These are phyloP conservation scores for Hemiscyllium ocellatum DNA, from an alignment of 2,113 vertebrate species.

Conservation along the genomic window DNA sequence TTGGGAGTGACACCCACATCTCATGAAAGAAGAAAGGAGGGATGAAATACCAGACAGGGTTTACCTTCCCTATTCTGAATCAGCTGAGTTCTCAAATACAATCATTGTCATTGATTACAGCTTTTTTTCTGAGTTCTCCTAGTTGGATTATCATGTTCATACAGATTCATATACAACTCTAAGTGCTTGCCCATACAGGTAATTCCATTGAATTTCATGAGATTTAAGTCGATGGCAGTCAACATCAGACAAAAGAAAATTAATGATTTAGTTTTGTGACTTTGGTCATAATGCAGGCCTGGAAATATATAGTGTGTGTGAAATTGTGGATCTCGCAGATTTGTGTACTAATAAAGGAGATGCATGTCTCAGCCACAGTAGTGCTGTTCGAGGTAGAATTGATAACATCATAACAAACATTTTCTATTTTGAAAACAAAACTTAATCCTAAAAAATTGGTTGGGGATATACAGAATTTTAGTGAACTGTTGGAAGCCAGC, in stretches of 20 bases:
- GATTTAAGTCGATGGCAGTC: background rate
- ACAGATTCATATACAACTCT: background rate
- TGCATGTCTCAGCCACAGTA: background rate
- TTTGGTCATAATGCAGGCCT: background rate
- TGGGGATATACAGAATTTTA: background rate
- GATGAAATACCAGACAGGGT: background rate
- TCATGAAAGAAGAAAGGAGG: no score
- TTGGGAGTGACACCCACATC: no score
- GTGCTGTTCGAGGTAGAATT: background rate
- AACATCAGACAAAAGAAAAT: background rate
- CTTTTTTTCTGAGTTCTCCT: background rate
- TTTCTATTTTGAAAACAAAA: background rate
- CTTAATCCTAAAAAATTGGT: background rate
- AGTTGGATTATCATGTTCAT: background rate
- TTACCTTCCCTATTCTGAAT: background rate
- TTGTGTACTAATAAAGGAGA: constrained; percentile 6
- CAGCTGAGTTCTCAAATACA: background rate
- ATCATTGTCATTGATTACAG: background rate
- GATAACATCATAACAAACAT: background rate
- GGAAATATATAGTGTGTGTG: background rate
- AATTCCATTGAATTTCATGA: background rate
- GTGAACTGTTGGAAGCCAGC: background rate
- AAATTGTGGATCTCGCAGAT: background rate
- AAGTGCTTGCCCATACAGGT: background rate
- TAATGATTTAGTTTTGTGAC: background rate